Evolutionary conservation across 2,888 invertebrate species (phyloP).

Genomic region (Atherix ibis): DNA sequence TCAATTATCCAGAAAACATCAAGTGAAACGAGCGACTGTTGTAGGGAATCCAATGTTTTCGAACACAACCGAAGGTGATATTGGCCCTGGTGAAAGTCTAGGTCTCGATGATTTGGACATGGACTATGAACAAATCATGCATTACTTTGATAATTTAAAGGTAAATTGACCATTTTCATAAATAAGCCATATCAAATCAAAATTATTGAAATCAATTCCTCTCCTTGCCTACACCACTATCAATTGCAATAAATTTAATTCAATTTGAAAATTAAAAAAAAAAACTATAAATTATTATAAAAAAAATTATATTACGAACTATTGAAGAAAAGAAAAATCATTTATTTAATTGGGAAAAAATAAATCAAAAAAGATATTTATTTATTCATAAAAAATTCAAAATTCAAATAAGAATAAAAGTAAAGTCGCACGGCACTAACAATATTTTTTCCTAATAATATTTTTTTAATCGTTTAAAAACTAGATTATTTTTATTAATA

Average conservation of each 20-base stretch:
- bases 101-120: conserved; percentile 75
- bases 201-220: too few species aligned
- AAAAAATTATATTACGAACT: background rate
- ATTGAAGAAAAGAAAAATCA: background rate
- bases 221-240: too few species aligned
- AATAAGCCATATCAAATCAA: too few species aligned
- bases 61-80: conserved; percentile 33
- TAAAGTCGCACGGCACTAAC: too few species aligned
- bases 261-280: background rate
- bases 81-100: conserved; percentile 42
- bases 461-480: too few species aligned
- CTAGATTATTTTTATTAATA: too few species aligned
- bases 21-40: conserved; percentile 70
- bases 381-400: background rate
- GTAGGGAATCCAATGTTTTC: conserved; percentile 84
- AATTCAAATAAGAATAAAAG: too few species aligned
- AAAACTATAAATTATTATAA: background rate
- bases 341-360: too few species aligned
- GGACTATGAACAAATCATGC: conserved; percentile 97
- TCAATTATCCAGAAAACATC: conserved; percentile 14
- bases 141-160: conserved; percentile 95
- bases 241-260: too few species aligned
- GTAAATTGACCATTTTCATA: too few species aligned
- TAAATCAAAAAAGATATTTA: too few species aligned
- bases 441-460: too few species aligned